Evolutionary conservation across 2,797 vertebrate species (phyloP).

Genomic region (Anabacerthia variegaticeps): DNA sequence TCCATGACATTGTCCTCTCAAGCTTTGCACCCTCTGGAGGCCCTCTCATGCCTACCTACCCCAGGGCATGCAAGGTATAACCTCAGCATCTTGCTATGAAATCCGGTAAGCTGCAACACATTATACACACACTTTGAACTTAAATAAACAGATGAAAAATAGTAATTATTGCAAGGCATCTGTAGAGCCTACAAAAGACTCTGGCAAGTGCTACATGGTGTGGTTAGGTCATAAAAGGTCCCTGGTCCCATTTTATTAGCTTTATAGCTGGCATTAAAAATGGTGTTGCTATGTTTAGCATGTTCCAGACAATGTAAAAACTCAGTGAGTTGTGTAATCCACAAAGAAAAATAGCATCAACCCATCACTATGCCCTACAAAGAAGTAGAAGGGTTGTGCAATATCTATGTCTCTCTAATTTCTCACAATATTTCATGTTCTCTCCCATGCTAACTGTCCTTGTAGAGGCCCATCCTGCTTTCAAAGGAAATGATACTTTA

Average conservation of each 20-base stretch:
- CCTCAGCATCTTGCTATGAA: background rate
- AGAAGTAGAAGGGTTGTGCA: background rate
- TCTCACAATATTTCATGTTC: background rate
- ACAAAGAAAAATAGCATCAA: background rate
- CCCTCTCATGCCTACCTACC: background rate
- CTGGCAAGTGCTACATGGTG: background rate
- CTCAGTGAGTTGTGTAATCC: background rate
- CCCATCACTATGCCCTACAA: background rate
- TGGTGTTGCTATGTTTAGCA: background rate
- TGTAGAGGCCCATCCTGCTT: background rate
- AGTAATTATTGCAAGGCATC: background rate
- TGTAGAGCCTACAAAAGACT: background rate
- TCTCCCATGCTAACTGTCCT: background rate
- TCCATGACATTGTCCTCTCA: background rate
- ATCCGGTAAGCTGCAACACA: background rate
- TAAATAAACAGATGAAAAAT: constrained; percentile 33
- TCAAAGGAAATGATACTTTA: background rate
- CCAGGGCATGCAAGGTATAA: background rate
- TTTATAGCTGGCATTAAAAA: background rate
- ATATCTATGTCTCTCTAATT: background rate
- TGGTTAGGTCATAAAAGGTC: background rate
- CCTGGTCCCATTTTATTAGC: background rate
- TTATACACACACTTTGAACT: background rate
- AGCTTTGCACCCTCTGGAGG: background rate
- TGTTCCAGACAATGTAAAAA: background rate